Evolutionary conservation across 1,140 invertebrate genomes (phyloP).

Genomic region (Aphelenchoides besseyi): DNA sequence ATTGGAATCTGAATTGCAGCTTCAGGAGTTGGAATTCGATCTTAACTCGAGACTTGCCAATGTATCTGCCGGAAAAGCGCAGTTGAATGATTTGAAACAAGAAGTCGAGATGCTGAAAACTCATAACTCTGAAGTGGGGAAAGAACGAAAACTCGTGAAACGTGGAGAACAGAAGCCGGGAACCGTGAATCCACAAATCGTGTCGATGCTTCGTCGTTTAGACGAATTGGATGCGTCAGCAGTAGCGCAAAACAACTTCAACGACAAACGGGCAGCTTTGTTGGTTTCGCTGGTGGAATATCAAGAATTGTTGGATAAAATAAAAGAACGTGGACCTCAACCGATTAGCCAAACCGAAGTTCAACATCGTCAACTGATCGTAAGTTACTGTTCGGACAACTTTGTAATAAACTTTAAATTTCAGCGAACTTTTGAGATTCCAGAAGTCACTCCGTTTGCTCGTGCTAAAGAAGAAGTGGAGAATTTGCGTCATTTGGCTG

Average conservation of each 20-base stretch:
- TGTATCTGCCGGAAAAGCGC: background rate
- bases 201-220: background rate
- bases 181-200: background rate
- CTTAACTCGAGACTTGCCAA: background rate
- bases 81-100: background rate
- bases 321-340: background rate
- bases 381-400: background rate
- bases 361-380: background rate
- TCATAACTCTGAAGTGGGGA: background rate
- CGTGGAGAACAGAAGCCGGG: background rate
- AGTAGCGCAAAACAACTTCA: background rate
- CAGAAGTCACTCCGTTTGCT: background rate
- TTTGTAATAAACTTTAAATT: no score
- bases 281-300: background rate
- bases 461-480: background rate
- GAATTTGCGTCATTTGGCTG: background rate
- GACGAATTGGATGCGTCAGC: background rate
- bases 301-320: background rate
- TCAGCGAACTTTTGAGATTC: background rate
- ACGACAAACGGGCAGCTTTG: background rate
- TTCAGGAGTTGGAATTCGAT: background rate
- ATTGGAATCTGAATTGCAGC: constrained; percentile 13
- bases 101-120: background rate
- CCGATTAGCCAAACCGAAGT: background rate
- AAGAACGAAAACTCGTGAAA: background rate